These are phyloP conservation scores for Taurulus bubalis DNA, from an alignment of 2,113 vertebrate species.

Conservation along the genomic window DNA sequence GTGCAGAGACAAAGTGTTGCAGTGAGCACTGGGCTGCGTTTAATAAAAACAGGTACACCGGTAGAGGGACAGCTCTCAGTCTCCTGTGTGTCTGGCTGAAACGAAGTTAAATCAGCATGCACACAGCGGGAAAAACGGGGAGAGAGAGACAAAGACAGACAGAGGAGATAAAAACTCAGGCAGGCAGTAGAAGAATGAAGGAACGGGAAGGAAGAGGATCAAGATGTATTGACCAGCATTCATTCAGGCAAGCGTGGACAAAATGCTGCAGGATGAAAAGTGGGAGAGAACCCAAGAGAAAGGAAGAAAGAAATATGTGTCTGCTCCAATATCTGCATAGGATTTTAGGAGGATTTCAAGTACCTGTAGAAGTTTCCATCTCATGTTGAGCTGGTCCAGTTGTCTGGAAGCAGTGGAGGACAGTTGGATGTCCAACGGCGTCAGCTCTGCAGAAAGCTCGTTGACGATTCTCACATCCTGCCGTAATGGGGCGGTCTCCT, in stretches of 20 bases:
- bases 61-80: constrained; percentile 46
- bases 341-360: neutral
- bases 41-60: constrained; percentile 47
- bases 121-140: neutral
- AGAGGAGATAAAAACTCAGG: constrained; percentile 19
- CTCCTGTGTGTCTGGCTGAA: constrained; percentile 39
- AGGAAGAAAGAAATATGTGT: neutral
- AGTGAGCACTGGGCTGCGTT: constrained; percentile 40
- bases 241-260: constrained; percentile 23
- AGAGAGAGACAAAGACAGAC: constrained; percentile 1
- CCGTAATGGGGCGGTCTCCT: constrained; percentile 91
- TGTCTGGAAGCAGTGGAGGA: constrained; percentile 93
- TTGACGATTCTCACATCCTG: constrained; percentile 92
- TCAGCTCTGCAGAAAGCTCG: constrained; percentile 91
- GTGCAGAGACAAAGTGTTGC: constrained; percentile 51
- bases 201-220: neutral
- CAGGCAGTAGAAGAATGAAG: neutral
- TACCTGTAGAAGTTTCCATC: constrained; percentile 96
- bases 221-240: neutral
- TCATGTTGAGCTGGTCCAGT: constrained; percentile 95
- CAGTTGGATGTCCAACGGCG: constrained; percentile 92
- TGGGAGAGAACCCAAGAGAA: neutral
- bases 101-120: constrained; percentile 36
- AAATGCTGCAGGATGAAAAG: constrained; percentile 15
- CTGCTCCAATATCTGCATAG: neutral